Base-by-base conservation (phyloP, 2,113 vertebrate species). In the Aspidoscelis tigris region DNA sequence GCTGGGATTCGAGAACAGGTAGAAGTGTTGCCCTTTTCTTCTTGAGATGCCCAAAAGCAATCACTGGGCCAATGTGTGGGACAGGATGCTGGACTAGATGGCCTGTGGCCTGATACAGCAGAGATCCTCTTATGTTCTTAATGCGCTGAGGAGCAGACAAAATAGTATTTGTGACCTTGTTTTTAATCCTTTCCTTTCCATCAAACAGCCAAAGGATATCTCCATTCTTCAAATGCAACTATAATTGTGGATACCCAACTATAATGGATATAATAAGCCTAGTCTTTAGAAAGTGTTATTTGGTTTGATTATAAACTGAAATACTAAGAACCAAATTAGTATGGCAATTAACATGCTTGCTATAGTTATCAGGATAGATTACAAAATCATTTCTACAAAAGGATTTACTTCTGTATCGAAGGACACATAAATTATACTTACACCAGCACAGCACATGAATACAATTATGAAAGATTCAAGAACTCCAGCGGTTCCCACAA, bases 401-500 rank as follows among this genome's bases (percentile, higher is more conserved):
- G 21, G 26, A 64, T 64, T 66, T 68, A 33, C 39, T 20, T 21
- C 70, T 69, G 0, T 64, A 1, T 70, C 39, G 83, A 82, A 43
- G 41, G n/a, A 75, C 20, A 7, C 7, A 44, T 6, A 76, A 43
- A 0, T 3, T n/a, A 10, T 85, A 97, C 98, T 97, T 93, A 99
- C 98, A 69, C 98, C 99, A 88, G 96, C 94, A 84, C 98, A 99
- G 94, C 98, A 98, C 95, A 99, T 92, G 92, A 94, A 94, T 58
- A 99, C 98, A 0, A 99, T 99, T 88, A 97, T 96, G 91, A 99
- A 95, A 68, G 98, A 97, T 90, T 98, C 97, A 5, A 99, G 91
- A 82, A 99, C 97, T 70, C 98, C 98, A 1, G 98, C 97, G 0
- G 96, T 97, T 47, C 98, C 98, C 22, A 99, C 98, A 22, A 99